Conservation (phyloP, 2,113 vertebrate species). For the Odontophorus gujanensis region DNA sequence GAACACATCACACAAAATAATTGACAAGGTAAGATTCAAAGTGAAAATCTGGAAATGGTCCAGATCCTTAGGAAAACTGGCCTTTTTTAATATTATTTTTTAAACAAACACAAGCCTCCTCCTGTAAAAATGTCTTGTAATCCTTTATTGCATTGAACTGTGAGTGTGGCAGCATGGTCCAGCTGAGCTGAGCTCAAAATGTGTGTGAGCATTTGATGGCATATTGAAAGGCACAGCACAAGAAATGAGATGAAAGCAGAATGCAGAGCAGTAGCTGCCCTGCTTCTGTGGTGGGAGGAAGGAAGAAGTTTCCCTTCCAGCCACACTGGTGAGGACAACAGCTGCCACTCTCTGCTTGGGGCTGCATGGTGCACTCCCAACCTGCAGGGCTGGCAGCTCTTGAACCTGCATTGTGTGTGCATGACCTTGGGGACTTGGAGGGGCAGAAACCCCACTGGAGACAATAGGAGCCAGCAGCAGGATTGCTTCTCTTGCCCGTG, state of each 20-base stretch:
- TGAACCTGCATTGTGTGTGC: rapidly evolving
- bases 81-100: background rate
- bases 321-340: background rate
- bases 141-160: background rate
- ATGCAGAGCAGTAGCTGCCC: background rate
- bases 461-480: background rate
- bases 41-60: background rate
- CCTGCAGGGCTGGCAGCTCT: background rate
- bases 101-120: background rate
- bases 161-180: background rate
- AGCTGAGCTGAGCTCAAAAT: background rate
- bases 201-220: background rate
- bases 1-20: background rate
- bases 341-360: background rate
- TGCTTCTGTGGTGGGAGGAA: background rate
- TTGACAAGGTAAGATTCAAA: background rate
- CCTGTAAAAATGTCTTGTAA: background rate
- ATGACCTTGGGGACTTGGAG: no score
- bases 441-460: background rate
- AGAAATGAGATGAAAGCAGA: background rate
- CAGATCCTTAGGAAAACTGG: background rate
- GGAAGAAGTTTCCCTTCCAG: background rate
- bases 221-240: background rate
- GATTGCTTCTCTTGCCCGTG: background rate
- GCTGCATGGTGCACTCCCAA: rapidly evolving